These are phyloP conservation scores for Allygus modestus DNA, from an alignment of 2,888 invertebrate genomes.

Conservation along the genomic window DNA sequence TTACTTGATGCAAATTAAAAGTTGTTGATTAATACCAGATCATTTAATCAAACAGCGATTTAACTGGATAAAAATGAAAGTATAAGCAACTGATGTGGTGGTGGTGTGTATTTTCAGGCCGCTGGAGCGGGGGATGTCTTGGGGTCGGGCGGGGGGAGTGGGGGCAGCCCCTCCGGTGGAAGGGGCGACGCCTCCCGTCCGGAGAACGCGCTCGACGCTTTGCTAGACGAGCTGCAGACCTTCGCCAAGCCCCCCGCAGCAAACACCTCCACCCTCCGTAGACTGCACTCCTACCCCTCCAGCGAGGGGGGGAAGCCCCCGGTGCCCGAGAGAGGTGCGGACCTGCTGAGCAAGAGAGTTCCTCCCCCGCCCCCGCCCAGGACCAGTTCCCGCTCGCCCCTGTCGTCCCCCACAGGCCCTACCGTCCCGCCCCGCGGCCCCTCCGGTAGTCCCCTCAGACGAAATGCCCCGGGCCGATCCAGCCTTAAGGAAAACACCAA, in stretches of 20 bases:
- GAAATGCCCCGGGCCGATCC: conserved; percentile 74
- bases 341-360: conserved; percentile 85
- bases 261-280: conserved; percentile 77
- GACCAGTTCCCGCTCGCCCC: conserved; percentile 91
- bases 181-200: conserved; percentile 78
- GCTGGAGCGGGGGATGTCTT: conserved; percentile 68
- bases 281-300: conserved; percentile 91
- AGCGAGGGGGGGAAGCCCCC: conserved; percentile 88
- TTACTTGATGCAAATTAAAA: too few species aligned
- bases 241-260: conserved; percentile 83
- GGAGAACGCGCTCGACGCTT: conserved; percentile 98
- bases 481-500: conserved; percentile 75
- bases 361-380: conserved; percentile 96
- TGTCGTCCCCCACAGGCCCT: conserved; percentile 90
- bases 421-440: conserved; percentile 78
- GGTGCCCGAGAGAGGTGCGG: conserved; percentile 89
- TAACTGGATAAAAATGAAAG: not conserved
- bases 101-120: conserved; percentile 53
- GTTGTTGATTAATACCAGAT: not conserved
- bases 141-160: conserved; percentile 74
- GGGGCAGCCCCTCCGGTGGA: conserved; percentile 81
- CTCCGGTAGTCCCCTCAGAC: conserved; percentile 74
- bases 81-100: not conserved
- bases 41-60: not conserved
- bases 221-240: conserved; percentile 95